These are phyloP conservation scores for Dryocosmus kuriphilus DNA, from an alignment of 2,888 invertebrate species.

Conservation along the genomic window DNA sequence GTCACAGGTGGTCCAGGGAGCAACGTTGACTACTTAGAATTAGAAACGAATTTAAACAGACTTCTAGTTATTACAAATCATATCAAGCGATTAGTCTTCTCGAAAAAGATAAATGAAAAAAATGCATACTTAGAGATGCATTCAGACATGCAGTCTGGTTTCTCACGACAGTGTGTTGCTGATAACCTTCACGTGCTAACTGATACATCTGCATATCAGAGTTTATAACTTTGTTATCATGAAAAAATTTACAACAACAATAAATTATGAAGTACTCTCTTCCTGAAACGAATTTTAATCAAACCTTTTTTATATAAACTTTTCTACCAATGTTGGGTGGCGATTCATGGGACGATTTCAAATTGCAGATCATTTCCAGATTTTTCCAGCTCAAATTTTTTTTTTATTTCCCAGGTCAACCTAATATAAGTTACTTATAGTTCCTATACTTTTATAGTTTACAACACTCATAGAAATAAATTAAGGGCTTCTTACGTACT, in stretches of 20 bases:
- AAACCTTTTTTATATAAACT: background rate
- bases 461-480: too few species aligned
- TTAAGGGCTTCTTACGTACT: too few species aligned
- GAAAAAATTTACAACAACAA: background rate
- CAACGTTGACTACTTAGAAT: conserved; percentile 46
- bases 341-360: too few species aligned
- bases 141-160: background rate
- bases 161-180: conserved; percentile 1
- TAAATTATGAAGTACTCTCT: too few species aligned
- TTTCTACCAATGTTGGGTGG: too few species aligned
- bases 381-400: too few species aligned
- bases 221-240: background rate
- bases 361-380: too few species aligned
- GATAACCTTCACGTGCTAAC: background rate
- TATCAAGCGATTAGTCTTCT: conserved; percentile 12
- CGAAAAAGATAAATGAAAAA: conserved; percentile 10
- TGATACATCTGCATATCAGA: background rate
- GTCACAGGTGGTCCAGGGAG: conserved; percentile 48
- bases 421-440: too few species aligned
- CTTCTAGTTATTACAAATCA: conserved; percentile 10
- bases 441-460: too few species aligned
- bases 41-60: conserved; percentile 31
- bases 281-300: background rate
- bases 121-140: conserved; percentile 7
- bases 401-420: too few species aligned